Evolutionary conservation across 2,888 invertebrate species (phyloP).

Genomic region (Agrotis clavis): DNA sequence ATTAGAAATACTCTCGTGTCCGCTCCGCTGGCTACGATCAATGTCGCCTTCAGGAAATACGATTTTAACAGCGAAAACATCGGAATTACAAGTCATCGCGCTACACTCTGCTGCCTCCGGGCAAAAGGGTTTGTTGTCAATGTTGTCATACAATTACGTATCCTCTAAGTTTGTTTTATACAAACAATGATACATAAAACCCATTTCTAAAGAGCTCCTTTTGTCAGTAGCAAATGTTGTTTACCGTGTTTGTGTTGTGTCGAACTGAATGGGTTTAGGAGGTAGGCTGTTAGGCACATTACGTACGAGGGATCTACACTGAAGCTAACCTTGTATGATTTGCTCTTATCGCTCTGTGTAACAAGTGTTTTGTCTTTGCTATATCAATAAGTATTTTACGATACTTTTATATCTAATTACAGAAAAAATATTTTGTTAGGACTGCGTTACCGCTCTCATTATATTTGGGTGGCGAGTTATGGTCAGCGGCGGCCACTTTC

Average conservation of each 20-base stretch:
- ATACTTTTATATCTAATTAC: neutral
- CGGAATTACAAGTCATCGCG: conserved; percentile 89
- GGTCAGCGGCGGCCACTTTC: conserved; percentile 46
- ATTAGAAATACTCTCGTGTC: conserved; percentile 82
- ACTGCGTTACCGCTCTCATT: conserved; percentile 15
- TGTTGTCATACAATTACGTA: conserved; percentile 84
- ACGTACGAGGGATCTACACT: conserved; percentile 13
- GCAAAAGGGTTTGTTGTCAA: conserved; percentile 88
- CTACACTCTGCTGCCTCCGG: conserved; percentile 86
- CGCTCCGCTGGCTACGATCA: conserved; percentile 84
- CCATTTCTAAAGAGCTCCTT: conserved; percentile 68
- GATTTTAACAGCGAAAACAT: conserved; percentile 91
- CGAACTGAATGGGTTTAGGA: conserved; percentile 56
- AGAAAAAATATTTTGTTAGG: conserved; percentile 10
- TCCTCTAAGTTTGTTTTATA: conserved; percentile 81
- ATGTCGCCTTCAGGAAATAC: conserved; percentile 88
- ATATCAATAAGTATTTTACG: conserved; percentile 14
- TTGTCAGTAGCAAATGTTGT: conserved; percentile 60
- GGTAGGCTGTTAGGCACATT: conserved; percentile 28
- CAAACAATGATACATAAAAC: conserved; percentile 78
- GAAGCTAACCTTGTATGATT: conserved; percentile 1
- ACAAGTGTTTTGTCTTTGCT: conserved; percentile 25
- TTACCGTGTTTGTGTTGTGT: conserved; percentile 55
- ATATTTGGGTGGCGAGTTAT: conserved; percentile 51
- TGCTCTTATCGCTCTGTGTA: neutral